These are phyloP conservation scores for Rotaria macrura DNA, from an alignment of 2,888 invertebrate species.

Conservation along the genomic window DNA sequence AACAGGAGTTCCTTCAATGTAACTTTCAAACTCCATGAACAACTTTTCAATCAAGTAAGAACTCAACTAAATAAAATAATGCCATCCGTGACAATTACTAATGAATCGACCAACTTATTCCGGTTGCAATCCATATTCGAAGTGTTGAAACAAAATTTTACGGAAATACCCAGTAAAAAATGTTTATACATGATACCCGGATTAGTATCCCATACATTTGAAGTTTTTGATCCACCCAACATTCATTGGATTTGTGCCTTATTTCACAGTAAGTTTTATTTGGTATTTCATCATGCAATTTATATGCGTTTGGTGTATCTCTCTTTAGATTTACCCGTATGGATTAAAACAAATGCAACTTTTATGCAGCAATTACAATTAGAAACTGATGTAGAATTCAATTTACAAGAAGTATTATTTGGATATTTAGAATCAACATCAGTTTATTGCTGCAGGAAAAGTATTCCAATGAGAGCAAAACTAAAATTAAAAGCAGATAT, in stretches of 20 bases:
- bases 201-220: neutral
- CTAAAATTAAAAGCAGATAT: neutral
- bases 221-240: too few species aligned
- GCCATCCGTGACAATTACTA: neutral
- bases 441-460: neutral
- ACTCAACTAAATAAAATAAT: neutral
- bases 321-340: neutral
- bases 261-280: neutral
- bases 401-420: neutral
- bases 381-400: too few species aligned
- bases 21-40: too few species aligned
- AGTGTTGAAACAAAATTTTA: neutral
- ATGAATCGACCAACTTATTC: neutral
- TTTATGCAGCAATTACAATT: too few species aligned
- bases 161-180: neutral
- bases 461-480: rapidly evolving
- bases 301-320: neutral
- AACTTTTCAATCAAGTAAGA: neutral
- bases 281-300: neutral
- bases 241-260: neutral
- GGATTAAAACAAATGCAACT: neutral
- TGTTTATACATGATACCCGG: neutral
- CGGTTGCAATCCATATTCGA: too few species aligned
- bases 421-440: neutral
- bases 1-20: too few species aligned